phyloP scores from a whole-genome alignment of 2,888 invertebrate genomes.

The Drosophila siamana region DNA sequence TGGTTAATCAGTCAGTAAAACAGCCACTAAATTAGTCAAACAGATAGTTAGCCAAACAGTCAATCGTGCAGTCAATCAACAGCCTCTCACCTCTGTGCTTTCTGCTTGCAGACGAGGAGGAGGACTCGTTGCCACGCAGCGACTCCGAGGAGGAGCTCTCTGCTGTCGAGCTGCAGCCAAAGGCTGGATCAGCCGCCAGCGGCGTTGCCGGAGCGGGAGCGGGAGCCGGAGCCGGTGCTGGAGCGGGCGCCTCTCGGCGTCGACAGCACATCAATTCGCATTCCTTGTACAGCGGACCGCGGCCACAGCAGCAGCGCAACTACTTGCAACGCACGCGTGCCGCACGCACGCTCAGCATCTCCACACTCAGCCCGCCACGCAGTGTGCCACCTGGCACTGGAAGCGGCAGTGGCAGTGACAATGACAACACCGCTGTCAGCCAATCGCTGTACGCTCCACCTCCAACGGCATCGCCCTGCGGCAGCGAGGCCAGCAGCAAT shows the following conservation, averaged over 20 bases:
- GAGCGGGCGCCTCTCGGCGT: slow-evolving; percentile 49
- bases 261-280: slow-evolving; percentile 80
- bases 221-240: slow-evolving; percentile 9
- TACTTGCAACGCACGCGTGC: slow-evolving; percentile 72
- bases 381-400: slow-evolving; percentile 52
- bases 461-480: slow-evolving; percentile 52
- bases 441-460: slow-evolving; percentile 76
- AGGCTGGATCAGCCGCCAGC: slow-evolving; percentile 11
- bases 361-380: slow-evolving; percentile 75
- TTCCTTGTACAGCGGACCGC: slow-evolving; percentile 82
- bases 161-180: slow-evolving; percentile 74
- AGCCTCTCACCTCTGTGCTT: neutral
- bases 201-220: slow-evolving; percentile 14
- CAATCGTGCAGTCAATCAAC: neutral
- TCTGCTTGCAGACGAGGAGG: slow-evolving; percentile 70
- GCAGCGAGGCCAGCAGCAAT: slow-evolving; percentile 55
- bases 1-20: neutral
- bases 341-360: slow-evolving; percentile 68
- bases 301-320: slow-evolving; percentile 83
- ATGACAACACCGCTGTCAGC: slow-evolving; percentile 46
- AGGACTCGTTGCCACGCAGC: slow-evolving; percentile 80
- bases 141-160: slow-evolving; percentile 84
- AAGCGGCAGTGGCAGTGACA: slow-evolving; percentile 43
- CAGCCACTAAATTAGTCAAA: neutral
- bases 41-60: neutral